Base-by-base conservation (phyloP, 2,888 invertebrate genomes). In the Mallateleia sp. region DNA sequence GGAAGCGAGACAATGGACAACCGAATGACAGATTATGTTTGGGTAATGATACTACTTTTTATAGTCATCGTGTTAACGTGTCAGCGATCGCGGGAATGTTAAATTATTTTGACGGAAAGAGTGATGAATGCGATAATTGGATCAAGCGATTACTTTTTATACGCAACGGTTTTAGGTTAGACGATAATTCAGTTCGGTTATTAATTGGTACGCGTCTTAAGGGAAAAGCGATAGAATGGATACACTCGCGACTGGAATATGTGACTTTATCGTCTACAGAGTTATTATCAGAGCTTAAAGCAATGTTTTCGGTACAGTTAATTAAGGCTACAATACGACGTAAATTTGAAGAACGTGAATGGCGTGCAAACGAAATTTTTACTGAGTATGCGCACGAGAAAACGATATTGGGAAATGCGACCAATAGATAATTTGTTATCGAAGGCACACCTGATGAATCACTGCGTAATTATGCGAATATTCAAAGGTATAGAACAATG, bases 391-490 rank as follows among this genome's bases (percentile, higher is more conserved):
- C 24, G 5, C 54, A 75, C 34, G 64, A 62, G 0, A 75, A 75
- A 54, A 14, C 54, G 3, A 75, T 75, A 28, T 54, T 75, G 52
- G 64, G 38, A 15, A 75, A 75, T 20, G 38, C 42, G 20, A 18
- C n/a, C 74, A 58, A 72, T 20, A n/a, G n/a, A n/a, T n/a, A n/a
- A n/a, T 72, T 47, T 32, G 15, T 60, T 11, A 32, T 72, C 20
- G 47, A 72, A 0, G 72, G 60, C 4, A 60, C 47, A 22, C 47
- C 58, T 9, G 47, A 60, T 25, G 18, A 22, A 6, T 45, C 34
- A 34, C 38, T 74, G 25, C 72, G 72, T n/a, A 50, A 78, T 50
- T 78, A 82, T 28, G 88, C 88, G 2, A 52, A 79, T 22, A 85
- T 85, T 24, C 78, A 78, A 38, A 18, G 71, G 24, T 52, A 20